These are phyloP conservation scores for Tribolium castaneum DNA, from an alignment of 1,140 invertebrate genomes.

Conservation along the genomic window DNA sequence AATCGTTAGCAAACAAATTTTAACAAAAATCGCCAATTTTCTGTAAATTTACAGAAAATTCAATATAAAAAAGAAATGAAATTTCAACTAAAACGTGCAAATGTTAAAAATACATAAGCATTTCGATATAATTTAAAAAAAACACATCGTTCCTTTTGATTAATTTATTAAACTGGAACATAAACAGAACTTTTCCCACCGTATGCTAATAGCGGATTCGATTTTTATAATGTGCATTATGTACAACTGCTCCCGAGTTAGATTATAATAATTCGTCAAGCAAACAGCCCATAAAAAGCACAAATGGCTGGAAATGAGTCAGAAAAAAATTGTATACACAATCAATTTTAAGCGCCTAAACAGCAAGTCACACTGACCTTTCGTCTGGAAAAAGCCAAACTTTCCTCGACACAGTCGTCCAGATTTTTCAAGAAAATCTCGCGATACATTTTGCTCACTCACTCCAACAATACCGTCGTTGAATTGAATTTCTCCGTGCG, in stretches of 20 bases:
- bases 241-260: neutral
- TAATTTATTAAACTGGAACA: too few relatives aligned
- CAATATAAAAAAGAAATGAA: too few relatives aligned
- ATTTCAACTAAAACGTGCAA: too few relatives aligned
- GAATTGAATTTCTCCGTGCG: neutral
- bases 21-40: too few relatives aligned
- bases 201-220: neutral
- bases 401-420: constrained; percentile 43
- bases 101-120: too few relatives aligned
- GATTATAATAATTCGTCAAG: neutral
- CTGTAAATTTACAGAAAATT: too few relatives aligned
- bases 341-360: neutral
- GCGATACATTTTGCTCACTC: constrained; percentile 39
- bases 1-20: too few relatives aligned
- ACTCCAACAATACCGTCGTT: neutral
- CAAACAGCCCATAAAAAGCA: neutral
- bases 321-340: neutral
- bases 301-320: neutral
- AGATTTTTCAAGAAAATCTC: constrained; percentile 51
- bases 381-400: constrained; percentile 42
- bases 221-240: neutral
- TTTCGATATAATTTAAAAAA: too few relatives aligned
- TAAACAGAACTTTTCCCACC: too few relatives aligned
- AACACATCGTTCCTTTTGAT: too few relatives aligned
- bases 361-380: constrained; percentile 41